Conservation (phyloP, 2,888 invertebrate genomes). For the Rhamnusium bicolor region DNA sequence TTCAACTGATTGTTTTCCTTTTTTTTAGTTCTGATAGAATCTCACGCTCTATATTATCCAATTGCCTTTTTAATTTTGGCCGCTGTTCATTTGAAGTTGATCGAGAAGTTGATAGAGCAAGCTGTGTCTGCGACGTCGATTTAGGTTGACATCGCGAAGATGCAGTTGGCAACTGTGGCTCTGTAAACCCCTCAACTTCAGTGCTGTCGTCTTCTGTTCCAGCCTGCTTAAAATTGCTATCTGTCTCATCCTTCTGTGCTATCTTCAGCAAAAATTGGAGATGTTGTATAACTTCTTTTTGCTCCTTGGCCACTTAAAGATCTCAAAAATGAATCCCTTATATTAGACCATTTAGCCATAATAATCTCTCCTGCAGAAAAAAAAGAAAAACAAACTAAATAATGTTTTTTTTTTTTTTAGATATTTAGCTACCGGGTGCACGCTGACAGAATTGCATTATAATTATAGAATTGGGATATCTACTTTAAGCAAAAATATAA, state of each 20-base stretch:
- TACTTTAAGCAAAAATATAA: no score
- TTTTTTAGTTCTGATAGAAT: conserved; percentile 43
- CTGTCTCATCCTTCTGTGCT: conserved; percentile 34
- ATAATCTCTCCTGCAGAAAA: conserved; percentile 28
- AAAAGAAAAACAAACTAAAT: conserved; percentile 7
- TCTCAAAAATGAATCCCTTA: conserved; percentile 27
- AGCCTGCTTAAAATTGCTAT: conserved; percentile 41
- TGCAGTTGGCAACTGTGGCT: conserved; percentile 20
- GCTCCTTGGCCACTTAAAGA: conserved; percentile 31
- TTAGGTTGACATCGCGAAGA: conserved; percentile 14
- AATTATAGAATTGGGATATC: conserved; percentile 49
- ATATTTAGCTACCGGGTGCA: conserved; percentile 46
- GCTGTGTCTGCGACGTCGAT: conserved; percentile 33
- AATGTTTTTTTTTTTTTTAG: conserved; percentile 40
- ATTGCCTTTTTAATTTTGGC: conserved; percentile 43
- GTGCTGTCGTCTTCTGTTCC: conserved; percentile 29
- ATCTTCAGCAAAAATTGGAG: conserved; percentile 38
- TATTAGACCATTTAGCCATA: conserved; percentile 28
- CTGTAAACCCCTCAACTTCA: conserved; percentile 32
- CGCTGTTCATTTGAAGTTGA: conserved; percentile 44
- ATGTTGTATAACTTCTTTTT: conserved; percentile 26
- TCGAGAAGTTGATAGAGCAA: conserved; percentile 38
- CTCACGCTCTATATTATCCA: conserved; percentile 38
- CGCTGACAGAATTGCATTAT: conserved; percentile 42
- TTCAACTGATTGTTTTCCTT: conserved; percentile 37